A percentile compares a stretch with the other conserved stretches of the same genome.
Conservation (phyloP, 2,888 invertebrate genomes). For the Scrobipalpa costella region DNA sequence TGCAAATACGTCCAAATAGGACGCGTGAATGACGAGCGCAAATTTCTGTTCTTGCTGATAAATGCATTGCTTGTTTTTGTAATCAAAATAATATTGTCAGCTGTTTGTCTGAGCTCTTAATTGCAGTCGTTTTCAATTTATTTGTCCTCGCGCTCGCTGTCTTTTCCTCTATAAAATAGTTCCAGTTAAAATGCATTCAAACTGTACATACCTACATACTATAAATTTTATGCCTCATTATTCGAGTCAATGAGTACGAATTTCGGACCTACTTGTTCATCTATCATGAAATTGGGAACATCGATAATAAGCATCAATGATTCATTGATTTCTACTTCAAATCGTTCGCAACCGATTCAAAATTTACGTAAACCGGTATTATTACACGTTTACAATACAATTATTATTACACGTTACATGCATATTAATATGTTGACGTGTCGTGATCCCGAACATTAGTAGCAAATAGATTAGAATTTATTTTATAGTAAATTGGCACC, state of each 20-base stretch:
- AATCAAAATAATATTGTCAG: too few relatives aligned
- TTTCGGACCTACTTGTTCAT: background rate
- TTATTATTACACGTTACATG: background rate
- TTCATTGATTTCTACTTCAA: slow-evolving; percentile 5
- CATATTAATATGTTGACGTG: background rate
- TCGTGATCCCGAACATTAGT: background rate
- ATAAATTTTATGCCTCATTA: background rate
- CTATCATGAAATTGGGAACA: slow-evolving; percentile 8
- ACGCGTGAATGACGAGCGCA: slow-evolving; percentile 38
- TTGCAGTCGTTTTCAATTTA: too few relatives aligned
- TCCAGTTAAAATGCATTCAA: too few relatives aligned
- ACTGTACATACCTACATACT: too few relatives aligned
- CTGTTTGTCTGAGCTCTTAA: background rate
- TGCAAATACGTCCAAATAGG: slow-evolving; percentile 64
- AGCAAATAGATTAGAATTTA: background rate
- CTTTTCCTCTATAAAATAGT: too few relatives aligned
- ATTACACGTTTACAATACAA: background rate
- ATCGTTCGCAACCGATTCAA: background rate
- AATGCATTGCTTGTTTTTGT: slow-evolving; percentile 18
- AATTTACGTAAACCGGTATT: background rate
- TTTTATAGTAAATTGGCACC: background rate
- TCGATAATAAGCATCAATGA: slow-evolving; percentile 13
- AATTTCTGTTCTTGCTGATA: slow-evolving; percentile 6
- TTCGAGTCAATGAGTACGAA: background rate
- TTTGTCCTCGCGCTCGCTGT: too few relatives aligned